Conservation (phyloP, 2,113 vertebrate species). For the Istiophorus platypterus region DNA sequence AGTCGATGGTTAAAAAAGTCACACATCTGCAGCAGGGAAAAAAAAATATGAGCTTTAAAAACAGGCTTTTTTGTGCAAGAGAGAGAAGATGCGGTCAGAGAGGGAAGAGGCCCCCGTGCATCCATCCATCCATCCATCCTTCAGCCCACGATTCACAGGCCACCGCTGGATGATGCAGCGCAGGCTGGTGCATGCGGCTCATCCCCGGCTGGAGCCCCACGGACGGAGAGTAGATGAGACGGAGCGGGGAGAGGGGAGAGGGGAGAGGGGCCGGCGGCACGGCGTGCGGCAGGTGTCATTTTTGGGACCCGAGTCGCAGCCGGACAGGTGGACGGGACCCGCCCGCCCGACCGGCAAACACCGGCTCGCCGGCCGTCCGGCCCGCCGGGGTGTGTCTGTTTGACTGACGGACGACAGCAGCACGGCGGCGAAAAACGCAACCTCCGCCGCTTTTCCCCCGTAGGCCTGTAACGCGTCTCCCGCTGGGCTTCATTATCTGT, state of each 20-base stretch:
- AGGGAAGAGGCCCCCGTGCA: constrained; percentile 51
- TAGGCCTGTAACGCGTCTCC: neutral
- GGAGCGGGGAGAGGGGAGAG: no score
- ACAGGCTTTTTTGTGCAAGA: no score
- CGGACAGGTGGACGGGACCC: constrained; percentile 44
- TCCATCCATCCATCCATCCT: constrained; percentile 24
- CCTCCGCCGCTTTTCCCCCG: neutral
- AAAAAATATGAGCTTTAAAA: neutral
- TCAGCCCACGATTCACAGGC: constrained; percentile 30
- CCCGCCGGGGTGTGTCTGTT: constrained; percentile 2
- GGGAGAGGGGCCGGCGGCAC: neutral
- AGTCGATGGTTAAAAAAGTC: neutral
- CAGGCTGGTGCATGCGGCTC: neutral
- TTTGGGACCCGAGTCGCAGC: neutral
- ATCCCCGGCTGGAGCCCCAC: neutral
- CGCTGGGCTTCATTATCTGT: no score
- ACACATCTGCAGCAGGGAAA: neutral
- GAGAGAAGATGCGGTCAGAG: constrained; percentile 10
- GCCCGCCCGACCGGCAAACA: constrained; percentile 34
- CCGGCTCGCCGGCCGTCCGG: no score
- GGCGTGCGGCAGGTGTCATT: constrained; percentile 30
- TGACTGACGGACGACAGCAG: constrained; percentile 17
- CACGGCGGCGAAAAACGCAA: neutral
- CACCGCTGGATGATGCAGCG: constrained; percentile 46
- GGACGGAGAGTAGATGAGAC: no score